phyloP scores from a whole-genome alignment of 1,140 invertebrate species.

The Lucilia cuprina region DNA sequence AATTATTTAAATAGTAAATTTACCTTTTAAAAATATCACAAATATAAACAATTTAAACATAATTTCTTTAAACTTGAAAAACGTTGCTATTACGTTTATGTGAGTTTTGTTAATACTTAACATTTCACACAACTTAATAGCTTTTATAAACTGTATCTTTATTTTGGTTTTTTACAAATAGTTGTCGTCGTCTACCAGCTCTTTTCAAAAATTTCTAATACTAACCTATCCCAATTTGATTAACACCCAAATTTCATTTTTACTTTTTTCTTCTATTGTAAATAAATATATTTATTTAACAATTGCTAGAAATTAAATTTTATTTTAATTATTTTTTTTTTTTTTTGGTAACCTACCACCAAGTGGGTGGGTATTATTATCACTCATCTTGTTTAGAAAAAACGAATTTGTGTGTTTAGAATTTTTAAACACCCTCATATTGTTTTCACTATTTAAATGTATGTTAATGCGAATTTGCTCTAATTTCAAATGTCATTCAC shows the following conservation, averaged over 20 bases:
- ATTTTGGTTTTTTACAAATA: no score
- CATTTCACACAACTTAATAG: neutral
- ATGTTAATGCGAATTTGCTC: neutral
- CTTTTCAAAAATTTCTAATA: neutral
- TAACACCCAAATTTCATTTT: neutral
- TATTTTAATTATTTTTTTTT: neutral
- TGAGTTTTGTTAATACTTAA: neutral
- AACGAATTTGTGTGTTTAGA: neutral
- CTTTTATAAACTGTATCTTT: neutral
- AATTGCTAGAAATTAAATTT: neutral
- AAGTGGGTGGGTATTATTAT: neutral
- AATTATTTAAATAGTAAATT: neutral
- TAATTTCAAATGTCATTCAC: neutral
- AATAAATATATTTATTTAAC: neutral
- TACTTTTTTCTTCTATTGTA: no score
- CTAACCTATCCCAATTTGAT: conserved; percentile 2
- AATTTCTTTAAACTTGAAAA: neutral
- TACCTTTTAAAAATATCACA: neutral
- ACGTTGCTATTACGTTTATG: neutral
- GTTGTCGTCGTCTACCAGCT: neutral
- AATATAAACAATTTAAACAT: neutral
- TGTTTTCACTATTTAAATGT: neutral
- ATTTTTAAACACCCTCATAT: conserved; percentile 22
- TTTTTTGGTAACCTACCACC: neutral
- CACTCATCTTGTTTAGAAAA: conserved; percentile 7